Conservation (phyloP, 2,888 invertebrate genomes). For the Pediacus dermestoides region DNA sequence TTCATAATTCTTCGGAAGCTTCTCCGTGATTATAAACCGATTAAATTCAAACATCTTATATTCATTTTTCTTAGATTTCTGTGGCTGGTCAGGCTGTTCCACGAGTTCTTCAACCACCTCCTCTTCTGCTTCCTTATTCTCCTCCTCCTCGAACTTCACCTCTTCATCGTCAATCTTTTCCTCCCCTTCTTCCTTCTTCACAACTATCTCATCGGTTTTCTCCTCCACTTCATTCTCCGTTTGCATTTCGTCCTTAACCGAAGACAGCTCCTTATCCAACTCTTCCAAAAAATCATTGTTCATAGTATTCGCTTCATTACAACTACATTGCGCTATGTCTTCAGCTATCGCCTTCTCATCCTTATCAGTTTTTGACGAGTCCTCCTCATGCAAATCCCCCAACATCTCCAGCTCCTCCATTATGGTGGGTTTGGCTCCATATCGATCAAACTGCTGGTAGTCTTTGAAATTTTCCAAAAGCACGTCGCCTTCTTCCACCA, state of each 20-base stretch:
- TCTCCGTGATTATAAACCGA: slow-evolving; percentile 35
- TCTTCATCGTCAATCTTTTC: slow-evolving; percentile 11
- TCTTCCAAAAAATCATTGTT: too few relatives aligned
- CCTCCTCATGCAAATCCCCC: too few relatives aligned
- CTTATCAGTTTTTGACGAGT: too few relatives aligned
- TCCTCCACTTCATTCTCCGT: slow-evolving; percentile 12
- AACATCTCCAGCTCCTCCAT: too few relatives aligned
- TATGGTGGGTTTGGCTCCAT: too few relatives aligned
- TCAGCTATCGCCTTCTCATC: too few relatives aligned
- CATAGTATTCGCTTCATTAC: too few relatives aligned
- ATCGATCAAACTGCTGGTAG: too few relatives aligned
- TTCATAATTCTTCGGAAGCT: slow-evolving; percentile 31
- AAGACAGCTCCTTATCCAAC: slow-evolving; percentile 20
- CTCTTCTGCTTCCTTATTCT: slow-evolving; percentile 3
- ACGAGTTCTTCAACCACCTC: slow-evolving; percentile 2
- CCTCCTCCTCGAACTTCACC: slow-evolving; percentile 11
- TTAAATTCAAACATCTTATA: background rate
- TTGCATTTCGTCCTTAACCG: slow-evolving; percentile 16
- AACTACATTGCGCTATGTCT: too few relatives aligned
- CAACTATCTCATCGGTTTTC: background rate
- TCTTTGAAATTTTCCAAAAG: slow-evolving; percentile 4
- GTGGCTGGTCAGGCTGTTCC: background rate
- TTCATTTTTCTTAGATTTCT: background rate
- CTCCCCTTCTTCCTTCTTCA: slow-evolving; percentile 6
- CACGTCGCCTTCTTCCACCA: background rate